Conservation (phyloP, 2,113 vertebrate genomes). For the Ardeotis arabs region DNA sequence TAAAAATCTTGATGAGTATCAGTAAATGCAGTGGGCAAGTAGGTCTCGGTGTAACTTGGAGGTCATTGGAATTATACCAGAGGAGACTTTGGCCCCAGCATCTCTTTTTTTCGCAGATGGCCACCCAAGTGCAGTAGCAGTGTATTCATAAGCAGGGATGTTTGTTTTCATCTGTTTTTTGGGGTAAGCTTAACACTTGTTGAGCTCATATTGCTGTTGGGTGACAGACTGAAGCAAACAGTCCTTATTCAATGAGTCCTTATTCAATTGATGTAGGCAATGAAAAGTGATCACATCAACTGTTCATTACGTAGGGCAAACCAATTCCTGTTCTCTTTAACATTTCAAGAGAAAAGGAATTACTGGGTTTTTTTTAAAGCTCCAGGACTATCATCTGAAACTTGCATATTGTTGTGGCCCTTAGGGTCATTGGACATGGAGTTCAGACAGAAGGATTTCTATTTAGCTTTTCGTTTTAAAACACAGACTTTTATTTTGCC, state of each 20-base stretch:
- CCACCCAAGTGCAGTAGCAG: slow-evolving; percentile 33
- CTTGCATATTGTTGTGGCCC: not conserved
- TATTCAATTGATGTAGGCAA: not conserved
- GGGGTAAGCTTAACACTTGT: not conserved
- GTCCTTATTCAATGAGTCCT: not conserved
- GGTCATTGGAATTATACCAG: slow-evolving; percentile 13
- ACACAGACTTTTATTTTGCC: not conserved
- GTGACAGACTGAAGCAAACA: not conserved
- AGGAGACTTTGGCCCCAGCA: not conserved
- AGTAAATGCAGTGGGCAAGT: slow-evolving; percentile 7
- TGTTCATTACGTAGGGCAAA: not conserved
- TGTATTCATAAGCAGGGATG: not conserved
- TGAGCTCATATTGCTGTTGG: not conserved
- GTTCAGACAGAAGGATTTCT: not conserved
- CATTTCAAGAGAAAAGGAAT: not conserved
- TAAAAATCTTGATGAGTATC: slow-evolving; percentile 29
- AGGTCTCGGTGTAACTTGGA: not conserved
- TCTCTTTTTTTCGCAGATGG: not conserved
- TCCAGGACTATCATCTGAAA: not conserved
- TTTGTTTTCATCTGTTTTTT: not conserved
- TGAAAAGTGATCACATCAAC: not conserved
- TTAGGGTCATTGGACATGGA: not conserved
- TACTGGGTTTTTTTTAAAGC: not conserved
- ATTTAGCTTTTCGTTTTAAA: not conserved
- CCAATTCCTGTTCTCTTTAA: not conserved